Percentiles rank a stretch among this genome's conserved stretches.
These are phyloP conservation scores for Lophius americanus DNA, from an alignment of 2,797 vertebrate species.

Conservation along the genomic window DNA sequence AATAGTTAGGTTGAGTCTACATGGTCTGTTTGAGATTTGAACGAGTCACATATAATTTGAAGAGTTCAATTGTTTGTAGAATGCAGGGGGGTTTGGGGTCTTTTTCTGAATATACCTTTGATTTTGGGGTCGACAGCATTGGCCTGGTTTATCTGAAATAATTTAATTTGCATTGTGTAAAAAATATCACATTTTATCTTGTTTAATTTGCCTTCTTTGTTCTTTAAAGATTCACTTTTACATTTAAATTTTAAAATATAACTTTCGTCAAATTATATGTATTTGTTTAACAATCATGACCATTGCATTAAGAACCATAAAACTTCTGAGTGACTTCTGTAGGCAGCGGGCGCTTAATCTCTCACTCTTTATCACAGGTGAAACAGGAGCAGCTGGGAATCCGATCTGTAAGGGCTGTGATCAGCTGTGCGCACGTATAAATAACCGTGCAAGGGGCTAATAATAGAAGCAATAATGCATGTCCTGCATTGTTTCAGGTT, in stretches of 20 bases:
- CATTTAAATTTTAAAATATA: background rate
- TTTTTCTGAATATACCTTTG: too few relatives aligned
- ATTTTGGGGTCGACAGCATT: too few relatives aligned
- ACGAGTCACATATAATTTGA: too few relatives aligned
- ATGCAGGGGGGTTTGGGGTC: too few relatives aligned
- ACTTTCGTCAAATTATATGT: too few relatives aligned
- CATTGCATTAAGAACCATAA: background rate
- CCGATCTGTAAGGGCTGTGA: slow-evolving; percentile 61
- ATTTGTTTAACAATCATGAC: too few relatives aligned
- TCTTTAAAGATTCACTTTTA: background rate
- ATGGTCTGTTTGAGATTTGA: too few relatives aligned
- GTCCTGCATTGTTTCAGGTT: slow-evolving; percentile 71
- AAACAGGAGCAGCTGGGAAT: slow-evolving; percentile 57
- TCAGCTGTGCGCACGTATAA: slow-evolving; percentile 74
- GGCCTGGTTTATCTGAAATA: too few relatives aligned
- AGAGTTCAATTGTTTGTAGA: too few relatives aligned
- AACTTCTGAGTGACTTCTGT: background rate
- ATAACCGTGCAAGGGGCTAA: slow-evolving; percentile 68
- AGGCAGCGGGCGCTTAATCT: slow-evolving; percentile 8
- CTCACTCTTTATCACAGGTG: slow-evolving; percentile 51
- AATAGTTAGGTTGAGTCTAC: too few relatives aligned
- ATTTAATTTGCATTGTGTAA: background rate
- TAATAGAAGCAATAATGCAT: slow-evolving; percentile 73
- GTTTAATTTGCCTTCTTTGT: background rate
- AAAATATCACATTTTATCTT: background rate